Base-by-base conservation (phyloP, 2,888 invertebrate genomes). In the Phaonia tiefii region DNA sequence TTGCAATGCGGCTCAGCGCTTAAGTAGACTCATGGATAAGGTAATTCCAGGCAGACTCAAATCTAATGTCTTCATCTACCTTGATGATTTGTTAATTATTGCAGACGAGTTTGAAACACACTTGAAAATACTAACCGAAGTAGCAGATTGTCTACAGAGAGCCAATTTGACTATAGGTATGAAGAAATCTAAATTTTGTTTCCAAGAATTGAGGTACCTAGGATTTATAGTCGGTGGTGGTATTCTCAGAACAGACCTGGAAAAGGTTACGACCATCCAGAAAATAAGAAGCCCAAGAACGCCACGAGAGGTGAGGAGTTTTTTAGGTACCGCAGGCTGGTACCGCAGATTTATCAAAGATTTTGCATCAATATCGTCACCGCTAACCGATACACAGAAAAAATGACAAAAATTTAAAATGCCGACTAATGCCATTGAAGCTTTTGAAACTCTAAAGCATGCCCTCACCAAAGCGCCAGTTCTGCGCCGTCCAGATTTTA, bases 401-500 rank as follows among this genome's bases (percentile, higher is more conserved):
- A n/a, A n/a, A n/a, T n/a, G 83, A n/a, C 44, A 44, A 11, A 37
- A 37, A 10, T 37, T 37, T 10, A 37, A 10, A 7, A 37, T 37
- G 37, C 5, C 37, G 5, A 5, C 37, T 5, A 37, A 37, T 37
- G 37, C 37, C 5, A 37, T 37, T 37, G 37, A 37, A 37, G 37
- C 37, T 37, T 37, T 37, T 10, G 5, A 37, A 37, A 37, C 37
- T 37, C 37, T 37, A 37, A 37, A 37, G 10, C 37, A 37, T 37
- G 5, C 37, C 10, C 37, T 37, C 10, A 37, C 37, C 5, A 10
- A 5, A 37, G n/a, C 44, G 2, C 44, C 44, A 44, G 13, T 8
- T 10, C 44, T 44, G 11, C n/a, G 44, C n/a, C 44, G 11, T 13
- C 44, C 44, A 5, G 44, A 44, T 44, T 44, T 44, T 13, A 8